Base-by-base conservation (phyloP, 1,140 invertebrate genomes). In the Chrysoperla carnea region DNA sequence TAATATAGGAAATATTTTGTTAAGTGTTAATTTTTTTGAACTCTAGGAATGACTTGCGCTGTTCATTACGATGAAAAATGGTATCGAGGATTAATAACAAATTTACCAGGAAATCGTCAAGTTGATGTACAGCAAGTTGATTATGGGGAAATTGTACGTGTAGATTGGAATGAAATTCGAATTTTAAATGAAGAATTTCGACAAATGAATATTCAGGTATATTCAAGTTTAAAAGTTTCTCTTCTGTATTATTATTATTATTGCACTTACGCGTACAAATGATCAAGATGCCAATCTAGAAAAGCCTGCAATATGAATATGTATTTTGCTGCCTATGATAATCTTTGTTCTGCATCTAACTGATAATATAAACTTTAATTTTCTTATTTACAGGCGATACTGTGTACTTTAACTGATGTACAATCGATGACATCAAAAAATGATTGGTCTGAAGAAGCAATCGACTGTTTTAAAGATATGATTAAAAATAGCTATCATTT, bases 111-210 rank as follows among this genome's bases (percentile, higher is more conserved):
- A 3, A 39, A 53, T 15, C 53, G 56, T 36, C 57, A 50, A 40
- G 57, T 68, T 1, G 48, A 59, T 46, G 63, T 75, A 4, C 59
- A 59, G 41, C 64, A 61, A 38, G 62, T 75, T 1, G 72, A 75
- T 48, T 58, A 50, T 50, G 72, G 72, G 23, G 57, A 55, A 23
- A 57, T 41, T 1, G 48, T 56, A 33, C 42, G 43, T 6, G 35
- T 67, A 9, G 35, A 45, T 6, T 60, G 54, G 29, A 41, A 56
- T 8, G 37, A 46, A 4, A 48, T 68, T 27, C 51, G 55, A 41
- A 47, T 40, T 6, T 52, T 68, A 2, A 45, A 52, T 1, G 28
- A 47, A 5, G 43, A 46, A 6, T 65, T 54, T 36, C 48, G 55
- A 37, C 23, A 13, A 11, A 13, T 35, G 3, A 5, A 39, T 11